A percentile compares a stretch with the other conserved stretches of the same genome.
Evolutionary conservation across 2,797 vertebrate species (phyloP).

Genomic region (Nothura maculosa): DNA sequence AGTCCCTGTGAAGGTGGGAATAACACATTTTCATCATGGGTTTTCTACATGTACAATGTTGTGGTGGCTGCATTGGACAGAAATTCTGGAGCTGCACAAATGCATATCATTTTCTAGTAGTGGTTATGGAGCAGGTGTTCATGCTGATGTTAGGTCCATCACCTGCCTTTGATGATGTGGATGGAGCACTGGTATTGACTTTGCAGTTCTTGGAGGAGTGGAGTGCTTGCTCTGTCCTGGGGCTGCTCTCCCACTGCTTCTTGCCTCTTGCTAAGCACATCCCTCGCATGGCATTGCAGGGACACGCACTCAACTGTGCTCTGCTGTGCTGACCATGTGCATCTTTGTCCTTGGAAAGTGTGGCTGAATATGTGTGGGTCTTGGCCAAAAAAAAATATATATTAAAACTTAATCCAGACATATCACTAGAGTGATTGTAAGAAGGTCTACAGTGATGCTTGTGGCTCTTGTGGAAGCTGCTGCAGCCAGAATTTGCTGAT

Average conservation of each 20-base stretch:
- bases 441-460: neutral
- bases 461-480: neutral
- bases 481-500: neutral
- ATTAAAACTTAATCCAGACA: too few species aligned
- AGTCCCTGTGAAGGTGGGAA: neutral
- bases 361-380: neutral
- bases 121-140: neutral
- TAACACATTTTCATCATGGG: rapidly evolving
- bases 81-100: neutral
- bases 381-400: too few species aligned
- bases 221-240: neutral
- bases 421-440: too few species aligned
- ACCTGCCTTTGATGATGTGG: neutral
- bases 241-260: neutral
- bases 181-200: neutral
- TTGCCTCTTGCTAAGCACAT: neutral
- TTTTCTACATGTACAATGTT: neutral
- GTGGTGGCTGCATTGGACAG: too few species aligned
- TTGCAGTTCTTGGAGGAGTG: neutral
- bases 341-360: neutral
- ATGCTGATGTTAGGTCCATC: neutral
- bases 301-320: too few species aligned
- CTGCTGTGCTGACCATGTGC: too few species aligned
- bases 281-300: too few species aligned
- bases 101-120: rapidly evolving